Evolutionary conservation across 2,888 invertebrate genomes (phyloP).

Genomic region (Dynastes tityus): DNA sequence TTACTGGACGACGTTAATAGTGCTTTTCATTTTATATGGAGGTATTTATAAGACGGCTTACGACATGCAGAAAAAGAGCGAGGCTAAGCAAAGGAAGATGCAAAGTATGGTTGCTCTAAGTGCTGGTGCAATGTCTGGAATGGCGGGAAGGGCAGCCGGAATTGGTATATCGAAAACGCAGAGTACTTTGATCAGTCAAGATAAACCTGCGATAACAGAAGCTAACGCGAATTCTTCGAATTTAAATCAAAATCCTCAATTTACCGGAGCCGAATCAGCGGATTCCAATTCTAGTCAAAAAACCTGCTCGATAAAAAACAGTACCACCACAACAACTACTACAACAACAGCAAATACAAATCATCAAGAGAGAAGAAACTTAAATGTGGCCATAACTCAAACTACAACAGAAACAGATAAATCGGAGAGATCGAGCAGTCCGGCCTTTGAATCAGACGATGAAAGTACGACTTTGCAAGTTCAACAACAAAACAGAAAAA

Average conservation of each 20-base stretch:
- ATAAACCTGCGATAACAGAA: constrained; percentile 74
- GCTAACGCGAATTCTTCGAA: constrained; percentile 63
- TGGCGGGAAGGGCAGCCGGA: constrained; percentile 91
- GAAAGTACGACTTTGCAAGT: constrained; percentile 79
- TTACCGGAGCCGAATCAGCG: constrained; percentile 66
- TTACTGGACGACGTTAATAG: constrained; percentile 97
- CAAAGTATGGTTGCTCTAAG: constrained; percentile 94
- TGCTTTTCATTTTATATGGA: constrained; percentile 95
- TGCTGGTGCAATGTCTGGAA: constrained; percentile 92
- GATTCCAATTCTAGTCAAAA: constrained; percentile 78
- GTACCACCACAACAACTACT: constrained; percentile 75
- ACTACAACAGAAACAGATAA: constrained; percentile 72
- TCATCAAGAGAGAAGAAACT: constrained; percentile 60
- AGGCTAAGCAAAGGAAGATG: constrained; percentile 96
- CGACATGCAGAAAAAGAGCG: constrained; percentile 97
- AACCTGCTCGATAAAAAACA: constrained; percentile 75
- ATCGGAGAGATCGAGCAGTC: constrained; percentile 90
- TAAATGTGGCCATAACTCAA: constrained; percentile 58
- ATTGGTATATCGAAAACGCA: constrained; percentile 87
- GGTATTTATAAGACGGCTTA: constrained; percentile 98
- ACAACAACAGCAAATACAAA: constrained; percentile 63
- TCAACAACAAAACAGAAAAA: constrained; percentile 71
- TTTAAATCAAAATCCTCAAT: constrained; percentile 62
- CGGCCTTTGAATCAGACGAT: constrained; percentile 96
- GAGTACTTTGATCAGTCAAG: constrained; percentile 79